These are phyloP conservation scores for Phrynocephalus forsythii DNA, from an alignment of 2,797 vertebrate genomes.

Conservation along the genomic window DNA sequence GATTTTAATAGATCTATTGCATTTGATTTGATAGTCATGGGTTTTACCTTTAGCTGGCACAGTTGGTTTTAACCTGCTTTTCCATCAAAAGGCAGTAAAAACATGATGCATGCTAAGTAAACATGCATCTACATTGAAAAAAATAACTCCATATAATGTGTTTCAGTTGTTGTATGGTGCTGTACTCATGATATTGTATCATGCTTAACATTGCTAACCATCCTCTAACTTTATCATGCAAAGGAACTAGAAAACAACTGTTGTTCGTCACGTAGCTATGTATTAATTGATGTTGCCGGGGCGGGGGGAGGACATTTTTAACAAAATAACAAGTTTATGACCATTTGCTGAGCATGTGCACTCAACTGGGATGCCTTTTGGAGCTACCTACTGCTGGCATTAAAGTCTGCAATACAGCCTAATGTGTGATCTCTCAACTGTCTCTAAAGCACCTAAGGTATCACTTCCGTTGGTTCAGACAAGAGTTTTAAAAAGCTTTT, in stretches of 20 bases:
- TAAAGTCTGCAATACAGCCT: constrained; percentile 20
- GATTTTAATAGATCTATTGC: not conserved
- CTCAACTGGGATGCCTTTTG: not conserved
- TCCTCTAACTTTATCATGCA: not conserved
- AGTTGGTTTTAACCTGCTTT: not conserved
- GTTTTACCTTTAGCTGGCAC: not conserved
- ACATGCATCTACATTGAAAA: not conserved
- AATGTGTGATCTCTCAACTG: constrained; percentile 40
- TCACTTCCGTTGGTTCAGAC: constrained; percentile 32
- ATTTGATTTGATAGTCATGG: not conserved
- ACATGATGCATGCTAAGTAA: not conserved
- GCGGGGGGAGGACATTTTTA: too few relatives aligned
- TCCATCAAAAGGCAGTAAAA: not conserved
- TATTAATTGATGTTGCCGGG: constrained; percentile 45
- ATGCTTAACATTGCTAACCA: constrained; percentile 51
- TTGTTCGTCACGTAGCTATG: constrained; percentile 37
- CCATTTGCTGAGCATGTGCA: constrained; percentile 24
- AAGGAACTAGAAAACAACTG: constrained; percentile 9
- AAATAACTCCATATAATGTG: not conserved
- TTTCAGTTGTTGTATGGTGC: not conserved
- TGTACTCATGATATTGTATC: constrained; percentile 40
- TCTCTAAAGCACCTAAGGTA: constrained; percentile 6
- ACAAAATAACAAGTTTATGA: constrained; percentile 22
- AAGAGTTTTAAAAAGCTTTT: constrained; percentile 19
- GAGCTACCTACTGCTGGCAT: not conserved